Conservation (phyloP, 2,113 vertebrate species). For the Antechinus flavipes region DNA sequence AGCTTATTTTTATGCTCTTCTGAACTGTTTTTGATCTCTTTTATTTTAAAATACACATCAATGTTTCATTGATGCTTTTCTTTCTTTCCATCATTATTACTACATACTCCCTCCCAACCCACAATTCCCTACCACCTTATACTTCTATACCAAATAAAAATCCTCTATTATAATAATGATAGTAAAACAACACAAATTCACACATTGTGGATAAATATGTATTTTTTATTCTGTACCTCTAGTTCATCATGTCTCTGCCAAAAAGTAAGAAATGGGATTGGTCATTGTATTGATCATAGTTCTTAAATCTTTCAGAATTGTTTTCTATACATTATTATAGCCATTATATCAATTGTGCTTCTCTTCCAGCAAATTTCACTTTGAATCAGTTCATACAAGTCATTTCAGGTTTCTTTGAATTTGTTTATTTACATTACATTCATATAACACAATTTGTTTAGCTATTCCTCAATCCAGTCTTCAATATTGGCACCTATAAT, state of each 20-base stretch:
- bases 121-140: background rate
- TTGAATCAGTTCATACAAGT: background rate
- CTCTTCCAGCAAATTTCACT: background rate
- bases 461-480: too few relatives aligned
- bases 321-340: background rate
- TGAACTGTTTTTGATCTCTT: background rate
- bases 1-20: background rate
- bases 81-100: background rate
- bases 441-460: too few relatives aligned
- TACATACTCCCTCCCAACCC: background rate
- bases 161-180: background rate
- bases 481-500: too few relatives aligned
- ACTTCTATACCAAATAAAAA: background rate
- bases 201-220: background rate
- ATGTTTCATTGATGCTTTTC: background rate
- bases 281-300: background rate
- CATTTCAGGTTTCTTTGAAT: background rate
- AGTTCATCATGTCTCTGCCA: background rate
- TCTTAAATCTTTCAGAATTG: background rate
- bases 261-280: background rate
- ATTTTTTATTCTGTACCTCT: background rate
- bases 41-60: background rate
- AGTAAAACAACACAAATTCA: background rate
- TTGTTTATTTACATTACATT: background rate
- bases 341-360: background rate